Evolutionary conservation across 2,888 invertebrate species (phyloP).

Genomic region (Agrochola litura): DNA sequence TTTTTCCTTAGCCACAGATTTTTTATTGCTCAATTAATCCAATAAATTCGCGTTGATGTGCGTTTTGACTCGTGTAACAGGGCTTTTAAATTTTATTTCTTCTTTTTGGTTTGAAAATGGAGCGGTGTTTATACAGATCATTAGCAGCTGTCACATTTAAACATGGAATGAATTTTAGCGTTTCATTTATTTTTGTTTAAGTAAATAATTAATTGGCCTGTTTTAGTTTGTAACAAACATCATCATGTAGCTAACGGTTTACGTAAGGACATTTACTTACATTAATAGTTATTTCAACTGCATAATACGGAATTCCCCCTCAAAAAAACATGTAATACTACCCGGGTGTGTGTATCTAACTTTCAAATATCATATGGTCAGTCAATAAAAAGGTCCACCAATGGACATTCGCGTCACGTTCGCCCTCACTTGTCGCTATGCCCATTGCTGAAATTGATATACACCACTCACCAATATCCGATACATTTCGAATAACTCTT

Average conservation of each 20-base stretch:
- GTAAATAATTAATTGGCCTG: background rate
- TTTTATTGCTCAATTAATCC: constrained; percentile 88
- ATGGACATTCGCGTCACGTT: constrained; percentile 86
- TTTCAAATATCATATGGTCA: constrained; percentile 78
- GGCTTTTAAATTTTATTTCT: constrained; percentile 73
- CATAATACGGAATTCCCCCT: constrained; percentile 27
- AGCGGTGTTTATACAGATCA: constrained; percentile 55
- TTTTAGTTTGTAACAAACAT: constrained; percentile 5
- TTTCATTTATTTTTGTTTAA: constrained; percentile 31
- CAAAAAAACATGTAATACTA: constrained; percentile 43
- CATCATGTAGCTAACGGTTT: background rate
- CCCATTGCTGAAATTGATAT: constrained; percentile 89
- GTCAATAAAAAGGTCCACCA: constrained; percentile 86
- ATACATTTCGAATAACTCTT: constrained; percentile 59
- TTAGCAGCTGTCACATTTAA: constrained; percentile 56
- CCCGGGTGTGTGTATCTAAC: constrained; percentile 61
- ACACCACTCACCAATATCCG: constrained; percentile 75
- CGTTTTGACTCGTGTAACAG: constrained; percentile 73
- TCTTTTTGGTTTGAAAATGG: constrained; percentile 52
- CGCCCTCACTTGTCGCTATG: constrained; percentile 83
- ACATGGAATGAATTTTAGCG: constrained; percentile 46
- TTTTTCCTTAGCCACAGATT: constrained; percentile 76
- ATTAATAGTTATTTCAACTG: constrained; percentile 11
- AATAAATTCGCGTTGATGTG: constrained; percentile 78
- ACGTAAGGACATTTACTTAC: background rate